These are phyloP conservation scores for Rousettus madagascariensis DNA, from an alignment of 2,797 vertebrate species.

Conservation along the genomic window DNA sequence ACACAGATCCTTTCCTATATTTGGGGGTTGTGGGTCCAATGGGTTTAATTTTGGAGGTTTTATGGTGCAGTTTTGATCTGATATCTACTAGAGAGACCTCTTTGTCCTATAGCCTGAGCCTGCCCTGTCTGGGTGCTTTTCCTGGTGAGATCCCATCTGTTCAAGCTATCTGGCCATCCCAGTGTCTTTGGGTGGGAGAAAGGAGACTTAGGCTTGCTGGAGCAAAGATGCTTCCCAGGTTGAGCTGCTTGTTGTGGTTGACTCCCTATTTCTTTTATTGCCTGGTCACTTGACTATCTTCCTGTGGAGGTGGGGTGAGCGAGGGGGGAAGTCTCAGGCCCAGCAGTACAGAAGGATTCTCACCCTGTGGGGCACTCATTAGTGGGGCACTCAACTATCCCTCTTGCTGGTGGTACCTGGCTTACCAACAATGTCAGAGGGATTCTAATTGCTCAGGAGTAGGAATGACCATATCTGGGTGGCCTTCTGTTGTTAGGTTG, in stretches of 20 bases:
- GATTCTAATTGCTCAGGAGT: not conserved
- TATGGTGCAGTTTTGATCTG: not conserved
- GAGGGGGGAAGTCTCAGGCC: not conserved
- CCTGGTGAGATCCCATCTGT: not conserved
- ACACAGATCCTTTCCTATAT: not conserved
- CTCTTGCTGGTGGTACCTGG: not conserved
- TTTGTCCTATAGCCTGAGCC: not conserved
- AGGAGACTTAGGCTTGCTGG: too few relatives aligned
- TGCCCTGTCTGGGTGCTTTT: not conserved
- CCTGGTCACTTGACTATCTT: not conserved
- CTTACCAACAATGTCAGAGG: not conserved
- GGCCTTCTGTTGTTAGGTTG: not conserved
- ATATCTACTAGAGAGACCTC: not conserved
- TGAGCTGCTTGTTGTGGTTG: not conserved
- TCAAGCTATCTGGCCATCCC: not conserved
- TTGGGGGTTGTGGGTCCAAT: not conserved
- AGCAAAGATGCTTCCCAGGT: not conserved
- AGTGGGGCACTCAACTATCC: too few relatives aligned
- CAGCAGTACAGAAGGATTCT: not conserved
- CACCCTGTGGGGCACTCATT: not conserved
- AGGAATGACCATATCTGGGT: not conserved
- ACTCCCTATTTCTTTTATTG: not conserved
- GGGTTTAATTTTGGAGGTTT: not conserved
- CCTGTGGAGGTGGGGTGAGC: too few relatives aligned
- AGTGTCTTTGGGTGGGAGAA: not conserved